Evolutionary conservation across 2,113 vertebrate species (phyloP), one percentile per base, ranked within the genome.

Genomic region (Turnix velox): DNA sequence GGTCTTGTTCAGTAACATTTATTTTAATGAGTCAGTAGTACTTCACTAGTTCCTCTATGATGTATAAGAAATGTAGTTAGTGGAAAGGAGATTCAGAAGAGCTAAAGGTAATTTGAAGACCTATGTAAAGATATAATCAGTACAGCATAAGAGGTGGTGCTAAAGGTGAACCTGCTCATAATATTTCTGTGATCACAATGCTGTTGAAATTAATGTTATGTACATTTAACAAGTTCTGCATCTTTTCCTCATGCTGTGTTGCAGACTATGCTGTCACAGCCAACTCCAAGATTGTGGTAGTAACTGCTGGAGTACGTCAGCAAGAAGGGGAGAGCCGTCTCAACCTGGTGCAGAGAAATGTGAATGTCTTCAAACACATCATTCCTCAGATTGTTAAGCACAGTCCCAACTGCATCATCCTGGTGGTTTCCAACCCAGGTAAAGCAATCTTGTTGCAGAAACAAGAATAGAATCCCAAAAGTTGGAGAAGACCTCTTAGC

Each of bases 391-490:
- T 99, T 0, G 54, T 99, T 58, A 99, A 99, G 93, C 96, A 99
- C 95, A 99, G 99, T 76, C 99, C 99, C 35, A 97, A 99, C 94
- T 99, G 99, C 90, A 99, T 92, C 55, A 97, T 99, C 77, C 92
- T 99, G 17, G 99, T 99, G 71, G 99, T 99, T 69, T 99, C 99
- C 93, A 99, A 99, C 97, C 99, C 99, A 88, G 99, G 99, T 99
- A 94, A 75, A 16, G 6, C 37, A 33, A 0, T 33, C 6, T 37
- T 40, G 28, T 28, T 9, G n/a, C n/a, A n/a, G n/a, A n/a, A n/a
- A n/a, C n/a, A n/a, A n/a, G n/a, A n/a, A n/a, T n/a, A n/a, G n/a
- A n/a, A n/a, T n/a, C n/a, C n/a, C n/a, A n/a, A n/a, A n/a, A n/a
- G n/a, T n/a, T n/a, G n/a, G n/a, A n/a, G n/a, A n/a, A n/a, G n/a